Conservation (phyloP, 2,113 vertebrate genomes). For the Semnornis frantzii region DNA sequence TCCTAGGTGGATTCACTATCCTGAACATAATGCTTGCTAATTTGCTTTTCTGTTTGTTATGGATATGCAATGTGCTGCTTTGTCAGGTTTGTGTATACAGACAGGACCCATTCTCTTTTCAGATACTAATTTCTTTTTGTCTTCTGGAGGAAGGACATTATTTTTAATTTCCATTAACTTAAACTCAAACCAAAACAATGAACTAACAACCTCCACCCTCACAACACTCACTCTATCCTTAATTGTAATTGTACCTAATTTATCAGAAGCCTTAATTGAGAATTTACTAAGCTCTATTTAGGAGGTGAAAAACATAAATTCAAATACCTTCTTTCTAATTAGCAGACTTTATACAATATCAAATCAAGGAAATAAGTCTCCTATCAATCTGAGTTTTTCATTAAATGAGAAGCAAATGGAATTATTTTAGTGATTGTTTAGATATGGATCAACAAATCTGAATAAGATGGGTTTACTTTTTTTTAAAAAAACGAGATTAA, state of each 20-base stretch:
- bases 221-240: neutral
- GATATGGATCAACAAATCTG: constrained; percentile 45
- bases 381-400: constrained; percentile 37
- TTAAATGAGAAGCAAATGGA: constrained; percentile 37
- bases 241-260: neutral
- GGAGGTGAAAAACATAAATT: constrained; percentile 12
- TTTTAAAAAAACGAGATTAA: neutral
- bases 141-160: neutral
- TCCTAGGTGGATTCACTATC: neutral
- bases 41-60: neutral
- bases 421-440: constrained; percentile 18
- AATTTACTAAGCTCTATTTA: constrained; percentile 15
- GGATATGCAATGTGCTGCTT: neutral
- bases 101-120: neutral
- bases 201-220: neutral
- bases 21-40: neutral
- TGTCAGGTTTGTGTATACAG: neutral
- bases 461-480: constrained; percentile 2
- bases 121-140: neutral
- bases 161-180: neutral
- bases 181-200: neutral
- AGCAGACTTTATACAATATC: constrained; percentile 42
- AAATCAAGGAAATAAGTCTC: constrained; percentile 19
- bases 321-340: constrained; percentile 43
- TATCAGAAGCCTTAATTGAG: constrained; percentile 28